Conservation (phyloP, 2,113 vertebrate genomes). For the Charina bottae region DNA sequence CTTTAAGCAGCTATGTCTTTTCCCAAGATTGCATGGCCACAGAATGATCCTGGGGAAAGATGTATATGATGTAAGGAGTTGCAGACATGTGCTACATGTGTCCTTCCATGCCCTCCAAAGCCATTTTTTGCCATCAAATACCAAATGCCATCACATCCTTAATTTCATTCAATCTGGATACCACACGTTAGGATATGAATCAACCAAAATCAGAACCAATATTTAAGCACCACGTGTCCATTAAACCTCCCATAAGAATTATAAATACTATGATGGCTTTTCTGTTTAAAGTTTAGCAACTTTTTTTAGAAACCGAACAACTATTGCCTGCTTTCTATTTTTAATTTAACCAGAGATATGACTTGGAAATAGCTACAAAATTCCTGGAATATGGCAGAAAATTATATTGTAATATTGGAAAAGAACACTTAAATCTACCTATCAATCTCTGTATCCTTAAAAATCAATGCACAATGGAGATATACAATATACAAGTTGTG, state of each 20-base stretch:
- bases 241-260: background rate
- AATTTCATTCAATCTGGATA: background rate
- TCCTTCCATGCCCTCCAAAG: too few relatives aligned
- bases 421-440: background rate
- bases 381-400: slow-evolving; percentile 43
- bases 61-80: background rate
- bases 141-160: background rate
- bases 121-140: background rate
- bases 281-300: slow-evolving; percentile 24
- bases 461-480: background rate
- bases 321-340: slow-evolving; percentile 3
- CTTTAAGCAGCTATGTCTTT: background rate
- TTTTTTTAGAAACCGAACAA: slow-evolving; percentile 11
- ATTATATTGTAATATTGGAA: background rate
- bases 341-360: background rate
- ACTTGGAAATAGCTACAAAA: slow-evolving; percentile 7
- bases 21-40: background rate
- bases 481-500: background rate
- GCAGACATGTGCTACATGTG: too few relatives aligned
- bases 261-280: background rate
- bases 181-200: background rate
- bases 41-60: background rate
- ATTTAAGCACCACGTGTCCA: background rate
- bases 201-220: background rate
- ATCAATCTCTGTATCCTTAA: background rate